Evolutionary conservation across 2,113 vertebrate species (phyloP), one percentile per base, ranked within the genome.

Genomic region (Salvelinus namaycush): DNA sequence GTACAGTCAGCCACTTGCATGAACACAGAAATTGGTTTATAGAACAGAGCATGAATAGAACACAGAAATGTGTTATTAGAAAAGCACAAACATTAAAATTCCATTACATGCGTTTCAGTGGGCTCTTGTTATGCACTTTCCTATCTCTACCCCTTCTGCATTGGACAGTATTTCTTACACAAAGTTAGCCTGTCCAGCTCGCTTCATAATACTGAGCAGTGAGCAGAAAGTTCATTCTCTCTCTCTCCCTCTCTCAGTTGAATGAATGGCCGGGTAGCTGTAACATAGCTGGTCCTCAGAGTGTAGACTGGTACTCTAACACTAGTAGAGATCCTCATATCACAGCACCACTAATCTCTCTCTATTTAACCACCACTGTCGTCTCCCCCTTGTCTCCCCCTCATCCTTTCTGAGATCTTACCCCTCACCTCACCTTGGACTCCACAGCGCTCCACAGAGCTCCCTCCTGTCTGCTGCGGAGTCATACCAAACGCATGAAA

Each of bases 201-300:
- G 8, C 39, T 39, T 39, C 8, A 39, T 39, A 16, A 16, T 14
- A 16, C 14, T 51, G 3, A 14, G 12, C 65, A 72, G 76, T 81
- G 71, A 68, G 72, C 3, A 74, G 86, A 83, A 87, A 82, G 89
- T 78, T 73, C 65, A 84, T 87, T 62, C 8, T 62, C 59, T 22
- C 59, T n/a, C n/a, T 62, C 14, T 13, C 51, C 4, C 49, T 51
- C 49, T 39, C 12, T 54, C 16, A 16, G 80, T 84, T 83, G 89
- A 90, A 92, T 91, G 89, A 88, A 88, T 81, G 83, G 87, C 76
- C 84, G 62, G 51, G 14, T 44, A 44, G 39, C 39, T 44, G 39
- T 68, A 67, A 79, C 77, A 59, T 87, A 83, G 89, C 86, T 82
- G 83, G 78, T 84, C 79, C 84, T 89, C 76, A 84, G 86, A 39